Evolutionary conservation across 2,797 vertebrate genomes (phyloP), one percentile per base, ranked within the genome.

Genomic region (Hemibagrus guttatus): DNA sequence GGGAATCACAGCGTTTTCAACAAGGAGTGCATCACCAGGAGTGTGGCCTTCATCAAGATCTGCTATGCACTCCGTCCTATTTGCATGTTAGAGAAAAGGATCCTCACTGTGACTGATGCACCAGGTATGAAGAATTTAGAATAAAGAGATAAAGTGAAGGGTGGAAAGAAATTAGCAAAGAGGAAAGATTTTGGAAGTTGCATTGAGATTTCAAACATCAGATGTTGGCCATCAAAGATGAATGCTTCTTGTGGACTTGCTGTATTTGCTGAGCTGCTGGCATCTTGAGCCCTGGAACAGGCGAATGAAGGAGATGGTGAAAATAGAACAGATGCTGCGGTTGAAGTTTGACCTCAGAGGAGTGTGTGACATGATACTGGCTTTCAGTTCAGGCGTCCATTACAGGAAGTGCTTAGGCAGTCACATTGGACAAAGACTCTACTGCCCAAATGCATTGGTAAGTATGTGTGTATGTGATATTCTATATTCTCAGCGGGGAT

Each of bases 11-110:
- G 94, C 92, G 91, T 92, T 91, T 93, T 93, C 90, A 84, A 92
- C 92, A 92, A n/a, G n/a, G n/a, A n/a, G n/a, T n/a, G n/a, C 86
- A 91, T 91, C 92, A 89, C 92, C 86, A 91, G 87, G 87, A 94
- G 92, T 91, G 90, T 63, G 88, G 93, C 82, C 92, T 93, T 94
- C 93, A 95, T 95, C 94, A 93, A 92, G 91, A 93, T 95, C 94
- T 94, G 89, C 74, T 89, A 88, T 91, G 89, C 80, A 35, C 85
- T 88, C 89, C 92, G 93, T 94, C 92, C 93, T 93, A 93, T 94
- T 91, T 91, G 92, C 91, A 92, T 92, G 93, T 93, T 91, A 91
- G 42, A 64, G 19, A 72, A 90, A 92, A 91, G 90, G 85, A 83
- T 89, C 85, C 89, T 88, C 78, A 83, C 87, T 92, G 91, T 88